Evolutionary conservation across 2,113 vertebrate species (phyloP).

Genomic region (Delphinus delphis): DNA sequence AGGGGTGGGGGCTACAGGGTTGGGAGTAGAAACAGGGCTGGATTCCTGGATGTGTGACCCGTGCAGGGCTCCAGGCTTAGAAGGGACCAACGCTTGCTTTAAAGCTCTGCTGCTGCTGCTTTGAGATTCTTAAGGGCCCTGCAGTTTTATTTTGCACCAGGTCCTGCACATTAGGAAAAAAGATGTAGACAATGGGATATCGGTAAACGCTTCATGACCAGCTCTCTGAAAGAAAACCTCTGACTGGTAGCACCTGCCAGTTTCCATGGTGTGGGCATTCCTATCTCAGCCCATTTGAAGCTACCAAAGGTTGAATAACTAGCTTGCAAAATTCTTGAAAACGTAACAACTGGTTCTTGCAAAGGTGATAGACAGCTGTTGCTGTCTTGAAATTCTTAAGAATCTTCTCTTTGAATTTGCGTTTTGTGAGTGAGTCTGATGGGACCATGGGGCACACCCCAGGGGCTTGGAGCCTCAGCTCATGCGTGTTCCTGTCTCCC

Average conservation of each 20-base stretch:
- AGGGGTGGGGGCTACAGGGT: too few species aligned
- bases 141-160: background rate
- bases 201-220: too few species aligned
- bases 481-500: background rate
- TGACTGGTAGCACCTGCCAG: background rate
- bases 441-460: accelerated
- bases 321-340: background rate
- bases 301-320: background rate
- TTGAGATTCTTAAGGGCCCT: background rate
- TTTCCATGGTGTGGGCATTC: background rate
- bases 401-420: background rate
- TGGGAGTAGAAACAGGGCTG: background rate
- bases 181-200: background rate
- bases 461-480: background rate
- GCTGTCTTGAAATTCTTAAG: background rate
- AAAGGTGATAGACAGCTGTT: accelerated
- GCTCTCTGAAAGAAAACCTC: background rate
- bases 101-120: too few species aligned
- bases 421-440: background rate
- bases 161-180: background rate
- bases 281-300: background rate
- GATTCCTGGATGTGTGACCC: too few species aligned
- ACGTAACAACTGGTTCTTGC: too few species aligned
- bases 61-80: background rate
- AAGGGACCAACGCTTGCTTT: background rate